Percentiles rank a stretch among this genome's conserved stretches.
These are phyloP conservation scores for Dicrurus megarhynchus DNA, from an alignment of 2,113 vertebrate species.

Conservation along the genomic window DNA sequence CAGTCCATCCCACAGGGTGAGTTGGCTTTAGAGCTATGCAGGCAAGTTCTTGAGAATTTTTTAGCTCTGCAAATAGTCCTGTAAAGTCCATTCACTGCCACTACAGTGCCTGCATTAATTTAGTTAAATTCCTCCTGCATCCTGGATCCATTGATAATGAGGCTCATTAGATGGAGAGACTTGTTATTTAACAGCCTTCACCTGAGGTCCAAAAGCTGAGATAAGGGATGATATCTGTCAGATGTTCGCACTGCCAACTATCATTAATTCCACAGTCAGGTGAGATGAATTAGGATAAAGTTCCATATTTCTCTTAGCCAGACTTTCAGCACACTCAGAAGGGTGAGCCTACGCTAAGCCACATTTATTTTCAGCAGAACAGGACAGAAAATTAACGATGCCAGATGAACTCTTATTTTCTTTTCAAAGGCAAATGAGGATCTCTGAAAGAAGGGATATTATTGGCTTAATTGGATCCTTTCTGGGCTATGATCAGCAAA, in stretches of 20 bases:
- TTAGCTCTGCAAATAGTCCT: background rate
- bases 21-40: background rate
- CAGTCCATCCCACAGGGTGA: accelerated
- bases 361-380: background rate
- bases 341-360: background rate
- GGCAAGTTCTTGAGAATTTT: background rate
- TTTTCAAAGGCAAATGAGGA: background rate
- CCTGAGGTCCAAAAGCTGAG: background rate
- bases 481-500: background rate
- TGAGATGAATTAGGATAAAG: background rate
- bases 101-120: background rate
- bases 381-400: background rate
- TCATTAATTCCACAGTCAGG: background rate
- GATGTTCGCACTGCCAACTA: background rate
- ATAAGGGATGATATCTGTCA: background rate
- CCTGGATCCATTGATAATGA: background rate
- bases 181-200: background rate
- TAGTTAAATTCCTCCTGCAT: background rate
- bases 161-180: background rate
- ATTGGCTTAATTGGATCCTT: background rate
- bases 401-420: background rate
- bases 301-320: background rate
- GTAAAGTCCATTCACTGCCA: background rate
- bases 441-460: background rate
- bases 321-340: background rate